Base-by-base conservation (phyloP, 2,888 invertebrate species). In the Drosophila algonquin region DNA sequence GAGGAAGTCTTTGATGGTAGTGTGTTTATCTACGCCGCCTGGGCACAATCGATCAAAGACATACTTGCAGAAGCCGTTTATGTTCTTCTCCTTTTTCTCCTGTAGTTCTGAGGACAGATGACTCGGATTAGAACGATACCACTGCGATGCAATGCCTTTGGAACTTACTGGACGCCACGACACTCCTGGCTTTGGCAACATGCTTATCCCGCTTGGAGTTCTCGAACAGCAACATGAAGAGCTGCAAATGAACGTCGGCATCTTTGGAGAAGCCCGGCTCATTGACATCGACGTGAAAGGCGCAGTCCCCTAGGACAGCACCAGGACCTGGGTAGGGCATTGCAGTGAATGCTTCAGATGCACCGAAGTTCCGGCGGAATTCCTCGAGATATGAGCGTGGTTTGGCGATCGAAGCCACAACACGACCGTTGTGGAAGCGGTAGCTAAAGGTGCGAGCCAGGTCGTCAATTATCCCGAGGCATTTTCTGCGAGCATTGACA, bases 371-470 rank as follows among this genome's bases (percentile, higher is more conserved):
- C 0, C 2, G 0, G 3, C 69, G 70, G 1, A 27, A n/a, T 1
- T 7, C 14, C 6, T 27, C 45, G 6, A 70, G 3, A 6, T 14
- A 2, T 12, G 59, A 9, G 8, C 24, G 44, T n/a, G 18, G 48
- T 30, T n/a, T 12, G 16, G 70, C 59, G 8, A 69, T 50, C 7
- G 59, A 44, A 10, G 70, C 70, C 9, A 54, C 70, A 9, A 69
- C 54, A 3, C 54, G 27, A 4, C 69, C 69, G 27, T 69, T 69
- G 18, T 69, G 59, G 14, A 55, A 70, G 9, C 69, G 69, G 16
- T 47, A 61, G 46, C 46, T 51, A 18, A 71, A 71, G 18, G 61
- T 62, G 9, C 8, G 3, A 0, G 53, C n/a, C 14, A 69, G 21
- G 1, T 55, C 30, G 40, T 69, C 67, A 4, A 68, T 46, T 16